phyloP scores from a whole-genome alignment of 2,888 invertebrate species.

The Melieria omissa region DNA sequence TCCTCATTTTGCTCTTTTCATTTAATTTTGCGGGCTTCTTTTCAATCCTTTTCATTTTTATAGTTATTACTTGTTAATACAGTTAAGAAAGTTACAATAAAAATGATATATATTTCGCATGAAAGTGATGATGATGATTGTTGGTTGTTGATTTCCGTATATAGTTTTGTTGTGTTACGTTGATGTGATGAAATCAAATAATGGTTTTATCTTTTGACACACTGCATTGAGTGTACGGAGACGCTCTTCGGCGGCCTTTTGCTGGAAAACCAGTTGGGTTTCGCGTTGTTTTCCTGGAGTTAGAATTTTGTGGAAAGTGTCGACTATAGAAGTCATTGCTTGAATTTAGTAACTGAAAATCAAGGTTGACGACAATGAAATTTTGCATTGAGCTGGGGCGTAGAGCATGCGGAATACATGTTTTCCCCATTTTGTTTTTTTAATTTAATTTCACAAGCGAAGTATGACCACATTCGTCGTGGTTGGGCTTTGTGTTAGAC shows the following conservation, averaged over 20 bases:
- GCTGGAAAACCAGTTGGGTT: background rate
- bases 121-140: slow-evolving; percentile 33
- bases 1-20: background rate
- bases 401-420: no score
- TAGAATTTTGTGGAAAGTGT: no score
- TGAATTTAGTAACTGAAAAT: no score
- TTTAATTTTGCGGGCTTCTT: slow-evolving; percentile 15
- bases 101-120: slow-evolving; percentile 29
- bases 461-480: no score
- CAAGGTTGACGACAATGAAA: no score
- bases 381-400: no score
- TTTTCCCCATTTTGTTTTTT: no score
- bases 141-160: slow-evolving; percentile 11
- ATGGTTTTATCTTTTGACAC: background rate
- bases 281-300: no score
- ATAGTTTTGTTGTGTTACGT: slow-evolving; percentile 6
- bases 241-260: no score
- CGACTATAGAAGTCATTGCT: no score
- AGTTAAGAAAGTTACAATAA: slow-evolving; percentile 33
- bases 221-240: background rate
- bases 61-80: slow-evolving; percentile 33
- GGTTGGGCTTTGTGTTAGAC: no score
- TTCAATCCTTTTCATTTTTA: slow-evolving; percentile 20
- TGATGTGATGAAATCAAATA: slow-evolving; percentile 32
- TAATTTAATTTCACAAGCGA: no score